phyloP scores from a whole-genome alignment of 2,888 invertebrate genomes.

The Drosophila mettleri region DNA sequence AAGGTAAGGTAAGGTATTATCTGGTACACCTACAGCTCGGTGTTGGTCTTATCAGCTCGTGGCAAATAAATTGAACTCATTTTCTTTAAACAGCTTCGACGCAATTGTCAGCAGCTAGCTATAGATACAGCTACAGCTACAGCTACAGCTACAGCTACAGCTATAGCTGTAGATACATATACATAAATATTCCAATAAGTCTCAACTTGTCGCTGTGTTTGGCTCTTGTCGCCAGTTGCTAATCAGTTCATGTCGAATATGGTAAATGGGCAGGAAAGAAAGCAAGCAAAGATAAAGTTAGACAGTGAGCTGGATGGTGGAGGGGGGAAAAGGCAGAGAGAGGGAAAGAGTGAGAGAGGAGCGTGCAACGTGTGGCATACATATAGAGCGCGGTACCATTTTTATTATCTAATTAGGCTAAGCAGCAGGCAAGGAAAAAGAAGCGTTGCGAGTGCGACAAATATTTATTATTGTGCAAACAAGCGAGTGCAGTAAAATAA shows the following conservation, averaged over 20 bases:
- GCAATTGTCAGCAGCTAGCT: conserved; percentile 47
- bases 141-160: conserved; percentile 26
- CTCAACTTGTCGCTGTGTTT: conserved; percentile 58
- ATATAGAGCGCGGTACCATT: conserved; percentile 61
- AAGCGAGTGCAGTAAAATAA: conserved; percentile 67
- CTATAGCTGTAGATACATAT: conserved; percentile 25
- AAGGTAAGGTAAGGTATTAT: conserved; percentile 34
- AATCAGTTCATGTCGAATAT: conserved; percentile 71
- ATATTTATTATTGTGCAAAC: conserved; percentile 73
- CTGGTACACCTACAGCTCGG: conserved; percentile 12
- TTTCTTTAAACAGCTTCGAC: conserved; percentile 75
- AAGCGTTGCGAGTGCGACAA: conserved; percentile 52
- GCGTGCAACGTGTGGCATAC: conserved; percentile 45
- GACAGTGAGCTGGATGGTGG: neutral
- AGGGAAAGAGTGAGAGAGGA: neutral
- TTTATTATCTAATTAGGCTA: conserved; percentile 83
- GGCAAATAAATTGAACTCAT: conserved; percentile 76
- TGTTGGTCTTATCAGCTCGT: conserved; percentile 58
- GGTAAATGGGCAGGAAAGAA: conserved; percentile 65
- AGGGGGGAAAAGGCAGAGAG: neutral
- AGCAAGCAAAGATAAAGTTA: conserved; percentile 62
- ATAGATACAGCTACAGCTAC: conserved; percentile 11
- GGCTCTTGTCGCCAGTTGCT: conserved; percentile 48
- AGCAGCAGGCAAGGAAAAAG: conserved; percentile 52
- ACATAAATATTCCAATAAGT: conserved; percentile 70